These are phyloP conservation scores for Halcyon leucocephala DNA, from an alignment of 2,797 vertebrate genomes.

Conservation along the genomic window DNA sequence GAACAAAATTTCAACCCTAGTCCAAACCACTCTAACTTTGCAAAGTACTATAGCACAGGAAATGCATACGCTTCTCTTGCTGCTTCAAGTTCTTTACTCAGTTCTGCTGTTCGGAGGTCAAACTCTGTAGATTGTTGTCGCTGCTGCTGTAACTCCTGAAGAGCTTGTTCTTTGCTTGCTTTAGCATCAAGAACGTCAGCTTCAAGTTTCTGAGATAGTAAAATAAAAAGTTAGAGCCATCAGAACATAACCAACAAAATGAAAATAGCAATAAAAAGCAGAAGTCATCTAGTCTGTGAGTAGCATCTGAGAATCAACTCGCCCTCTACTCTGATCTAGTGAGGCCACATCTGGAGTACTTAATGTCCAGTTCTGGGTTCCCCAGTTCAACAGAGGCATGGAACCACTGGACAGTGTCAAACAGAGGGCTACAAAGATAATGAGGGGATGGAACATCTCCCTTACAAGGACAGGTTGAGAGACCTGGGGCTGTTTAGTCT, in stretches of 20 bases:
- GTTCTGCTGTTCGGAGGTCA: conserved; percentile 84
- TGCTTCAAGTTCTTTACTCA: conserved; percentile 84
- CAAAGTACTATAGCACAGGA: neutral
- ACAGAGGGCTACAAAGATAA: neutral
- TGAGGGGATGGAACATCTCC: neutral
- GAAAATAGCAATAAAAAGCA: neutral
- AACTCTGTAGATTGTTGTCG: conserved; percentile 83
- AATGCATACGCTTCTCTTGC: conserved; percentile 88
- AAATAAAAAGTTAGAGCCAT: neutral
- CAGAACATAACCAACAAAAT: neutral
- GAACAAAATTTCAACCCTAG: neutral
- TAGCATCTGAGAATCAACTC: neutral
- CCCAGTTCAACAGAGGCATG: neutral
- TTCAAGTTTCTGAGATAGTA: conserved; percentile 88
- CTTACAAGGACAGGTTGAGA: neutral
- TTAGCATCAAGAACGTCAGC: conserved; percentile 84
- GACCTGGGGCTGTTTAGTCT: neutral
- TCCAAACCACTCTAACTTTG: neutral
- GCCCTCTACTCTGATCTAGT: neutral
- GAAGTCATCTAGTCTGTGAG: neutral
- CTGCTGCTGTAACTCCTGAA: conserved; percentile 85
- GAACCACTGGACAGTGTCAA: neutral
- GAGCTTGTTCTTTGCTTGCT: conserved; percentile 82
- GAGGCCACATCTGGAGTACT: neutral
- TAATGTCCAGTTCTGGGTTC: neutral